phyloP scores from a whole-genome alignment of 2,797 vertebrate genomes.

The Naso thynnoides region DNA sequence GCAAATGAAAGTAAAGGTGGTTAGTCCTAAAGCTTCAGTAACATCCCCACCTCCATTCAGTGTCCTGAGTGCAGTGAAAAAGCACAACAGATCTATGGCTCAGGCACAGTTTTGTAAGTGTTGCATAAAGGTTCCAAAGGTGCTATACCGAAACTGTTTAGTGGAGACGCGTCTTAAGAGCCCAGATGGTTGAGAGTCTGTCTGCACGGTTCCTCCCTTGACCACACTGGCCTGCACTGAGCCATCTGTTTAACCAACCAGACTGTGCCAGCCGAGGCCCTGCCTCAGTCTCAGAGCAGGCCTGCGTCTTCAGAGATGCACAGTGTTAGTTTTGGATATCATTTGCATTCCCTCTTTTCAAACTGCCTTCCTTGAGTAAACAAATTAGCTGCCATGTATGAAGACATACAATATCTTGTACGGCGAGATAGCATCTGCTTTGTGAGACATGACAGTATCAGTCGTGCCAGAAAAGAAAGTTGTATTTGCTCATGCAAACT shows the following conservation, averaged over 20 bases:
- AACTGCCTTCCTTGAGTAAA: slow-evolving; percentile 30
- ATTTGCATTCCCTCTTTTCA: slow-evolving; percentile 39
- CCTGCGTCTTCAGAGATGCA: slow-evolving; percentile 21
- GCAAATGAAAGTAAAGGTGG: too few relatives aligned
- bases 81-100: too few relatives aligned
- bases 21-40: too few relatives aligned
- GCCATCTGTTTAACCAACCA: slow-evolving; percentile 74
- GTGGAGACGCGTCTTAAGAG: slow-evolving; percentile 1
- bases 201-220: slow-evolving; percentile 35
- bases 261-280: slow-evolving; percentile 39
- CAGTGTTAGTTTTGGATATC: slow-evolving; percentile 40
- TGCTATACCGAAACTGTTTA: too few relatives aligned
- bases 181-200: slow-evolving; percentile 73
- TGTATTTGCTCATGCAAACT: background rate
- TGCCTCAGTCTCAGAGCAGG: slow-evolving; percentile 35
- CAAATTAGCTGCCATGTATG: slow-evolving; percentile 22
- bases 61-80: too few relatives aligned
- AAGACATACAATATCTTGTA: background rate
- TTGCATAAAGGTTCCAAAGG: too few relatives aligned
- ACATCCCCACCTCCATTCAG: too few relatives aligned
- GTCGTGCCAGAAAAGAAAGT: background rate
- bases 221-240: slow-evolving; percentile 42
- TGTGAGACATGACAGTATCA: background rate
- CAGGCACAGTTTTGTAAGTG: too few relatives aligned
- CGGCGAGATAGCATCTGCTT: background rate